Evolutionary conservation across 2,797 vertebrate genomes (phyloP), one percentile per base, ranked within the genome.

Genomic region (Hypotaenidia philippensis): DNA sequence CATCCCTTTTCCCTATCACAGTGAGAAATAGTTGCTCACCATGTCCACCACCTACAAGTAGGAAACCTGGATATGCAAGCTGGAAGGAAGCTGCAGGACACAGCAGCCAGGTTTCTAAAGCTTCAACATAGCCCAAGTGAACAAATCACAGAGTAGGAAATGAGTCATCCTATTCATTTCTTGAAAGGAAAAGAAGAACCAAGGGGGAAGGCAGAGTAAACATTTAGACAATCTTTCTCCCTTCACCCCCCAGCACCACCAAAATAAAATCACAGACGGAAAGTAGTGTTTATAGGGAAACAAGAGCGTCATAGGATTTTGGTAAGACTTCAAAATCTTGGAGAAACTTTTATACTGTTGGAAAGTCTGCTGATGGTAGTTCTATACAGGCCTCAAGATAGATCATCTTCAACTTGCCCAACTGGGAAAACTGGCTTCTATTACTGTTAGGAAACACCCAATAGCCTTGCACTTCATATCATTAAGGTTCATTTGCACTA

Each of bases 271-370:
- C 8, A 3, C 41, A 92, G 56, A 55, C 89, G 94, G 93, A 95
- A 96, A 92, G 32, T 11, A 66, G 31, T 26, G 69, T 84, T 95
- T 93, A 87, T 63, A 95, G 86, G 90, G 83, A 94, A 96, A 93
- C 23, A 94, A 85, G 44, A 69, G 78, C 90, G 80, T 96, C 90
- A 95, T 18, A 64, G 83, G 59, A 75, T 90, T 77, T 81, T 82
- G 59, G 61, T 83, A 89, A 94, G 50, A 13, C 72, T 91, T 86
- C 27, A 59, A 72, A 82, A 68, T 69, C 50, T 57, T 52, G 65
- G 71, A 89, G 84, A 89, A 93, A 83, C 6, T 80, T 63, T 40
- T 44, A 78, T 92, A 78, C 16, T 65, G 27, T 31, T 91, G 94
- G 89, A 95, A 95, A 96, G 53, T 81, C 85, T 36, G 6, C 31